Evolutionary conservation across 2,797 vertebrate genomes (phyloP), one percentile per base, ranked within the genome.

Genomic region (Gymnoscopelus braueri): DNA sequence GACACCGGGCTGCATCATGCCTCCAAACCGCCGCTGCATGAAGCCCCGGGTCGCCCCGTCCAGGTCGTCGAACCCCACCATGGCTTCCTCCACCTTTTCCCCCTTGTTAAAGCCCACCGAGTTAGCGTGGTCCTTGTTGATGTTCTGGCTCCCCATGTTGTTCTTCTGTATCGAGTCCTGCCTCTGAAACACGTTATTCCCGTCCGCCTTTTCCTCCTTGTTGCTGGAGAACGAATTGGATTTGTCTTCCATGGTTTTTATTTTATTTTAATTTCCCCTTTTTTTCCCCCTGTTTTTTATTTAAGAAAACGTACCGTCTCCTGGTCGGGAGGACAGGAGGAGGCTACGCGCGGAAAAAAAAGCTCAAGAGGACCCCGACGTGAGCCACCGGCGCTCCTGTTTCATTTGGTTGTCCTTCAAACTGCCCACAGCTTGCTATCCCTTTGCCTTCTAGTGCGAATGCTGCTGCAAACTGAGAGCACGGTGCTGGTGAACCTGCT

Each of bases 1-100:
- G 93, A 98, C 97, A 84, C 96, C 97, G 71, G 96, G 97, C 94
- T 98, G 97, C 93, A 99, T 95, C 95, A 99, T 96, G 86, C 97
- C 96, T 89, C 96, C 96, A 92, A 99, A 97, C 84, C 98, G 97
- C 81, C 97, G 92, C 93, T 98, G 97, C 96, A 98, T 98, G 88
- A 98, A 98, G 67, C 96, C 95, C 65, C 93, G 95, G 87, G 93
- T 81, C 81, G 94, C 93, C 51, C 92, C 95, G 80, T 97, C 96
- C 79, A 94, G 90, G 79, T 97, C 96, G 83, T 98, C 96, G 80
- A 96, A 95, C 44, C 95, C 95, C 80, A 95, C 95, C 89, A 94
- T 93, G 72, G 96, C 89, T 81, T 97, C 96, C 80, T 97, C 96
- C 79, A 97, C 97, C 77, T 91, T 91, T 87, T 97, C 97, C 92